Base-by-base conservation (phyloP, 2,888 invertebrate genomes). In the Patella ulyssiponensis region DNA sequence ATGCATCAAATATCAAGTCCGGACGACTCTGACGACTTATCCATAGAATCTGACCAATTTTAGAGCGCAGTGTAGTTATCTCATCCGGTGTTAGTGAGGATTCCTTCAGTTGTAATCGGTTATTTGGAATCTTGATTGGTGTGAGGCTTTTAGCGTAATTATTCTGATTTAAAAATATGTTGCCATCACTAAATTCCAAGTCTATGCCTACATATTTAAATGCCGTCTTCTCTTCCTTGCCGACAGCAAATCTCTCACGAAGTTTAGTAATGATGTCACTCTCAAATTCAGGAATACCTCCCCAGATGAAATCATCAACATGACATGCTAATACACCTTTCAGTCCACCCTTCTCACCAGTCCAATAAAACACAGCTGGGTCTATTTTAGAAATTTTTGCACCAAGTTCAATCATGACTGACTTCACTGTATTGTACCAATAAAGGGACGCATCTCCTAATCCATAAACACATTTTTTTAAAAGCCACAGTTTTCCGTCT, bases 281-380 rank as follows among this genome's bases (percentile, higher is more conserved):
- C 54, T 74, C 72, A 51, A 79, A 79, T 14, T 53, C 33, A 23
- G 11, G 53, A 53, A 69, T 54, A 44, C 56, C 75, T 12, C 69
- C 75, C 75, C 75, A 75, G 20, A 70, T 70, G n/a, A 75, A 75
- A 23, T 70, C 75, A 70, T 79, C 79, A 9, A 79, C 76, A 74
- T 79, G 76, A 54, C 79, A 73, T 33, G 73, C 76, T 71, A 79
- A 44, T 3, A 76, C 27, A 3, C 73, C 79, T 20, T 44, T 53
- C 15, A 76, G 14, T 51, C 44, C 69, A 17, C 52, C 58, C 23
- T 64, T 15, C 7, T 69, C 53, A 69, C 51, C 64, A 9, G 23
- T 27, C 73, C 75, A 75, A 27, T 69, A 76, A 69, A 76, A 79
- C 17, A 79, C 76, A n/a, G 76, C 71, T 20, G 72, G 73, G 51